phyloP scores from a whole-genome alignment of 2,888 invertebrate species.

The Iselma pallidipennis region DNA sequence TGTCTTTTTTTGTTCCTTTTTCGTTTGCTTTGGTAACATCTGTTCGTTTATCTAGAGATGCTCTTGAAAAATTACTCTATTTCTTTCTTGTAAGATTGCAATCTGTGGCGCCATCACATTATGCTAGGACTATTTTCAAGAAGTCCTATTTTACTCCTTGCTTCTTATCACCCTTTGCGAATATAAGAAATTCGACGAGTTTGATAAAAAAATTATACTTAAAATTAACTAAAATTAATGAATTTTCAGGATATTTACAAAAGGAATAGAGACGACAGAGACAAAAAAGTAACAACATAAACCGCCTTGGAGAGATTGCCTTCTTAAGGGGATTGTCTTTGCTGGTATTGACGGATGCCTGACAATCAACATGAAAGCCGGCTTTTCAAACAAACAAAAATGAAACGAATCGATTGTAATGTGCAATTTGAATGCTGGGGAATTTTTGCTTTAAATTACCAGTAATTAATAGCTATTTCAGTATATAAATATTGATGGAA shows the following conservation, averaged over 20 bases:
- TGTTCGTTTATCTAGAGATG: conserved; percentile 30
- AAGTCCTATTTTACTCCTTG: conserved; percentile 6
- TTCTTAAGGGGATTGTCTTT: conserved; percentile 7
- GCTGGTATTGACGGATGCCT: conserved; percentile 34
- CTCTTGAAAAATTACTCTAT: conserved; percentile 34
- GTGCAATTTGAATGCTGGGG: not conserved
- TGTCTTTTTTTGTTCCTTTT: not conserved
- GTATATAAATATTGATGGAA: not conserved
- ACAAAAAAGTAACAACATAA: not conserved
- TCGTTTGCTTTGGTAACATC: conserved; percentile 19
- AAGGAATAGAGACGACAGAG: not conserved
- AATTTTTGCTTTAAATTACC: not conserved
- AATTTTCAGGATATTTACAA: not conserved
- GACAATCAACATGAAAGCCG: conserved; percentile 37
- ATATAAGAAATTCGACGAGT: conserved; percentile 13
- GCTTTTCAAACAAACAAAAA: conserved; percentile 28
- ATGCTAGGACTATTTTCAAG: conserved; percentile 21
- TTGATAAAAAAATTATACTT: conserved; percentile 9
- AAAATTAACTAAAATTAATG: conserved; percentile 12
- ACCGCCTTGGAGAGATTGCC: not conserved
- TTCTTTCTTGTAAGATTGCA: conserved; percentile 29
- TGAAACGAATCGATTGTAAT: conserved; percentile 7
- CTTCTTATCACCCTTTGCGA: not conserved
- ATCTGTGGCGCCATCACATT: conserved; percentile 34
- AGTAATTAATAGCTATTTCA: not conserved